Evolutionary conservation across 2,113 vertebrate genomes (phyloP).

Genomic region (Columba livia): DNA sequence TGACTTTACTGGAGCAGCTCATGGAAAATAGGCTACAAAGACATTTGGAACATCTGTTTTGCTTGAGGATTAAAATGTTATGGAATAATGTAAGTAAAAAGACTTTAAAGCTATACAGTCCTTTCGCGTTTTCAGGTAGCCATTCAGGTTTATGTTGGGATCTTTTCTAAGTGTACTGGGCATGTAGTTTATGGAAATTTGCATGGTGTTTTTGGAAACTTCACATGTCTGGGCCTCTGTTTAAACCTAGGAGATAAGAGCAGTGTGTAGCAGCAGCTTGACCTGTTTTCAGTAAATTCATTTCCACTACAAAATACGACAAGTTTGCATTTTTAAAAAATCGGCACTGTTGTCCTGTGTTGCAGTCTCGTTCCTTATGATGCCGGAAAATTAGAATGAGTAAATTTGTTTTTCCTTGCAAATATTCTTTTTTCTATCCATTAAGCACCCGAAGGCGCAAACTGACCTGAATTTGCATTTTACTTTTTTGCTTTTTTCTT

Average conservation of each 20-base stretch:
- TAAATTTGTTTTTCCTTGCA: neutral
- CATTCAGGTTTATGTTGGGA: neutral
- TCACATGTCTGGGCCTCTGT: neutral
- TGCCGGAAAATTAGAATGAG: neutral
- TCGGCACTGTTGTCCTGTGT: neutral
- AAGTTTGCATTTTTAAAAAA: neutral
- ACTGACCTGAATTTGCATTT: neutral
- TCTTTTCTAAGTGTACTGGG: neutral
- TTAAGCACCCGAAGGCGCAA: neutral
- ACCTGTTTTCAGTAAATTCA: neutral
- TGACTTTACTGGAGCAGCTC: neutral
- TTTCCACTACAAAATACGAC: neutral
- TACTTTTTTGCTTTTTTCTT: neutral
- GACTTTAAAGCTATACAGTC: neutral
- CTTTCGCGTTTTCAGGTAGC: neutral
- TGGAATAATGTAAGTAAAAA: neutral
- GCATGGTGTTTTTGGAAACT: neutral
- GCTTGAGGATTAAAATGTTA: neutral
- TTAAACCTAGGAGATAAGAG: neutral
- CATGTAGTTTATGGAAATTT: neutral
- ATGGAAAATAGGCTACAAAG: neutral
- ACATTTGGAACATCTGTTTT: neutral
- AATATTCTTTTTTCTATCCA: neutral
- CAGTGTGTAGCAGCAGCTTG: neutral
- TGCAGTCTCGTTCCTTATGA: neutral